Evolutionary conservation across 2,888 invertebrate species (phyloP).

Genomic region (Hartigia nigra): DNA sequence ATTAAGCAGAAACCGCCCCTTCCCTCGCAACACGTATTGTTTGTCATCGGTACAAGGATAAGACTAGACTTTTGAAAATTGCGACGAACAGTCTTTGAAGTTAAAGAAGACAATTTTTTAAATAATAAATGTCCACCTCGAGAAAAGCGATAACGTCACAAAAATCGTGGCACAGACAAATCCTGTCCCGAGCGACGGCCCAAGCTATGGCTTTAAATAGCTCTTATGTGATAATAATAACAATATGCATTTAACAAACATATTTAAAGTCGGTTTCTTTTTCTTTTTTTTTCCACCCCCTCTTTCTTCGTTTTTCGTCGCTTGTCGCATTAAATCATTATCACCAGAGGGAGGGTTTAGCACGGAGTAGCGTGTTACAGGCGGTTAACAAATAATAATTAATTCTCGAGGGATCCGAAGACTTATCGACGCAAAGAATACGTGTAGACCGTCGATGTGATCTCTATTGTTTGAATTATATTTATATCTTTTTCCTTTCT

Average conservation of each 20-base stretch:
- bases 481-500: neutral
- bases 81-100: neutral
- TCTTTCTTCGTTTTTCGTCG: conserved; percentile 6
- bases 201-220: conserved; percentile 47
- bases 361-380: neutral
- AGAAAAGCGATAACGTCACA: neutral
- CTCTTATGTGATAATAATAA: conserved; percentile 50
- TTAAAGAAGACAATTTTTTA: too few relatives aligned
- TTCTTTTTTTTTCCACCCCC: too few relatives aligned
- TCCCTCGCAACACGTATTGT: neutral
- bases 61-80: neutral
- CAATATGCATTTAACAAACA: conserved; percentile 52
- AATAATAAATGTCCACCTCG: neutral
- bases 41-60: neutral
- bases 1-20: too few relatives aligned
- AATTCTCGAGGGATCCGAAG: neutral
- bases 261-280: conserved; percentile 48
- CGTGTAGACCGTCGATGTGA: neutral
- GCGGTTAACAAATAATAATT: neutral
- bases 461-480: neutral
- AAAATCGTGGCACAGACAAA: conserved; percentile 4
- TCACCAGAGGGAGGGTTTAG: neutral
- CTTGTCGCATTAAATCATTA: neutral
- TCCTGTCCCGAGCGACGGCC: conserved; percentile 47
- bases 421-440: neutral